These are phyloP conservation scores for Mactromeris polynyma DNA, from an alignment of 2,888 invertebrate species.

Conservation along the genomic window DNA sequence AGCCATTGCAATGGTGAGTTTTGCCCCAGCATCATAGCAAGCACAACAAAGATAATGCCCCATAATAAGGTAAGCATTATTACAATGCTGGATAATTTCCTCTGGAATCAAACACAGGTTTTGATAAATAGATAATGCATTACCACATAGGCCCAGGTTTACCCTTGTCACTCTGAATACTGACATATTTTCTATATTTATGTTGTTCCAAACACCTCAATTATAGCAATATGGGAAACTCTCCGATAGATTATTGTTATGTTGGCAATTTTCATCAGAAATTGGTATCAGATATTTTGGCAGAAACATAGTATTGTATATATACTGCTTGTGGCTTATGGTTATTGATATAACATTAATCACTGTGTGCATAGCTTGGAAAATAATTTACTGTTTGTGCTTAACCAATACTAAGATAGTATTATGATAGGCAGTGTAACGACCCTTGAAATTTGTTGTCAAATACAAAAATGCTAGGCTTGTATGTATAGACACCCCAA, in stretches of 20 bases:
- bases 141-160: neutral
- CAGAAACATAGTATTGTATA: neutral
- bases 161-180: neutral
- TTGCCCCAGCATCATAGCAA: too few species aligned
- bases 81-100: too few species aligned
- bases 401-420: neutral
- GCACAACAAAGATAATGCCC: too few species aligned
- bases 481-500: neutral
- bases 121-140: neutral
- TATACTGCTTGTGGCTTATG: neutral
- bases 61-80: too few species aligned
- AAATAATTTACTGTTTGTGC: conserved; percentile 7
- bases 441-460: conserved; percentile 23
- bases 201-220: neutral
- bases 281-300: neutral
- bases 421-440: conserved; percentile 8
- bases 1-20: too few species aligned
- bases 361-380: neutral
- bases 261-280: neutral
- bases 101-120: neutral
- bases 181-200: neutral
- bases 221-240: neutral
- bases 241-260: neutral
- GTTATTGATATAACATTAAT: conserved; percentile 10
- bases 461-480: neutral